These are phyloP conservation scores for Ephialtes manifestator DNA, from an alignment of 2,888 invertebrate genomes.

Conservation along the genomic window DNA sequence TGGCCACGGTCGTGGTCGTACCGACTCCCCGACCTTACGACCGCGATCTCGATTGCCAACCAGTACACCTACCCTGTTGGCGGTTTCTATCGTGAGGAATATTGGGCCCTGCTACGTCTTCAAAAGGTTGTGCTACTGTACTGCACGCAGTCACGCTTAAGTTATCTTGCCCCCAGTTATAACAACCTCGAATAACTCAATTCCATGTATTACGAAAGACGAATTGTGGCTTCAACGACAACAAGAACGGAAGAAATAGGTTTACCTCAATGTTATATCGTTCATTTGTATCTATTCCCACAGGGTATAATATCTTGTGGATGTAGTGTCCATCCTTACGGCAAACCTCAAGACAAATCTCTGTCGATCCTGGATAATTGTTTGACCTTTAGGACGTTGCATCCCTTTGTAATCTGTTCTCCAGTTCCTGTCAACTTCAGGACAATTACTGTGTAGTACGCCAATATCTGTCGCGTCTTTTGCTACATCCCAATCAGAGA, in stretches of 20 bases:
- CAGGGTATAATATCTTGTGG: background rate
- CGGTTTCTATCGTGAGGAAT: slow-evolving; percentile 69
- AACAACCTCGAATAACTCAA: slow-evolving; percentile 73
- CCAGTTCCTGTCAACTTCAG: slow-evolving; percentile 30
- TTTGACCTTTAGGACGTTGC: slow-evolving; percentile 36
- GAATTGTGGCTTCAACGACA: slow-evolving; percentile 16
- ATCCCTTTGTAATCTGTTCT: slow-evolving; percentile 36
- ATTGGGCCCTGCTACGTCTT: slow-evolving; percentile 73
- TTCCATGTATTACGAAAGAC: slow-evolving; percentile 42
- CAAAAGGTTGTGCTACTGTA: slow-evolving; percentile 54
- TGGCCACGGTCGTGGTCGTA: slow-evolving; percentile 48
- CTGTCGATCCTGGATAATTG: slow-evolving; percentile 53
- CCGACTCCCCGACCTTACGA: slow-evolving; percentile 46
- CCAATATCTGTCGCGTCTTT: slow-evolving; percentile 30
- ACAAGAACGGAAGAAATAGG: slow-evolving; percentile 20
- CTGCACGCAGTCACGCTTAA: slow-evolving; percentile 66
- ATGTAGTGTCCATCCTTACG: slow-evolving; percentile 7
- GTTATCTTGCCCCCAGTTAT: slow-evolving; percentile 78
- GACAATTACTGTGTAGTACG: slow-evolving; percentile 39
- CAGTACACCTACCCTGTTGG: background rate
- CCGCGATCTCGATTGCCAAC: slow-evolving; percentile 49
- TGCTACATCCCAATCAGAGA: slow-evolving; percentile 31
- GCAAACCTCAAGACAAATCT: background rate
- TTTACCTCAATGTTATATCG: slow-evolving; percentile 41
- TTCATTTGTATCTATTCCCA: slow-evolving; percentile 27